A percentile compares a stretch with the other conserved stretches of the same genome.
phyloP scores from a whole-genome alignment of 92 coral and sea anemone species.

The Palythoa caribaeorum region DNA sequence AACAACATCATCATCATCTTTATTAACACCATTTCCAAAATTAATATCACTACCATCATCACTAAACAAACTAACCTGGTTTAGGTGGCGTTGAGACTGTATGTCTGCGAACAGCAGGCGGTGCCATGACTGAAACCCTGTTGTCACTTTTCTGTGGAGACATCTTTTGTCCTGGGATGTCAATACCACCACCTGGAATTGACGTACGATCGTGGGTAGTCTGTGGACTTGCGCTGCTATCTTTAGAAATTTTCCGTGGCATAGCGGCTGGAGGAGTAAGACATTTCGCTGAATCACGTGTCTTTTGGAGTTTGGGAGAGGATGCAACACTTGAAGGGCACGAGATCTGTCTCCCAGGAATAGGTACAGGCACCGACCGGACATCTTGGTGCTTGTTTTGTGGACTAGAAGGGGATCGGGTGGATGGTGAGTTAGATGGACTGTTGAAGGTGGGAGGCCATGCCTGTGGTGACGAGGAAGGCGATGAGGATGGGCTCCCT shows the following conservation, averaged over 20 bases:
- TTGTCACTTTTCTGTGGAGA: slow-evolving; percentile 18
- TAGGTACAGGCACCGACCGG: slow-evolving; percentile 24
- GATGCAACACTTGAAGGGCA: slow-evolving; percentile 25
- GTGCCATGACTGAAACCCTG: slow-evolving; percentile 11
- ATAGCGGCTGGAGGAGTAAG: slow-evolving; percentile 16
- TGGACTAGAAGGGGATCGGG: slow-evolving; percentile 71
- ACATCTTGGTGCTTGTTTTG: slow-evolving; percentile 32
- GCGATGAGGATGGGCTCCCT: slow-evolving; percentile 90
- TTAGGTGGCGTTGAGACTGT: slow-evolving; percentile 24
- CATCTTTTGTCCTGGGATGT: slow-evolving; percentile 3
- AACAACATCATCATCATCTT: background rate
- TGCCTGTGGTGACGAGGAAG: slow-evolving; percentile 77
- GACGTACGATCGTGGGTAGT: slow-evolving; percentile 26
- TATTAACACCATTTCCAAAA: too few relatives aligned
- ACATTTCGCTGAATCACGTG: slow-evolving; percentile 17
- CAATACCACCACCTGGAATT: background rate
- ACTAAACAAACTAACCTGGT: slow-evolving; percentile 19
- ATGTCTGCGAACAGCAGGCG: slow-evolving; percentile 29
- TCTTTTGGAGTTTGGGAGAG: slow-evolving; percentile 3
- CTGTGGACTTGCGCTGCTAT: slow-evolving; percentile 11
- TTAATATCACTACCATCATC: background rate
- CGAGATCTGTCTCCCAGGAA: slow-evolving; percentile 30
- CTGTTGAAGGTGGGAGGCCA: slow-evolving; percentile 56
- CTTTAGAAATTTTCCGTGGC: slow-evolving; percentile 18
- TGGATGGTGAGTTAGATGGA: slow-evolving; percentile 66